Conservation (phyloP, 2,888 invertebrate genomes). For the Podotricha telesiphe region DNA sequence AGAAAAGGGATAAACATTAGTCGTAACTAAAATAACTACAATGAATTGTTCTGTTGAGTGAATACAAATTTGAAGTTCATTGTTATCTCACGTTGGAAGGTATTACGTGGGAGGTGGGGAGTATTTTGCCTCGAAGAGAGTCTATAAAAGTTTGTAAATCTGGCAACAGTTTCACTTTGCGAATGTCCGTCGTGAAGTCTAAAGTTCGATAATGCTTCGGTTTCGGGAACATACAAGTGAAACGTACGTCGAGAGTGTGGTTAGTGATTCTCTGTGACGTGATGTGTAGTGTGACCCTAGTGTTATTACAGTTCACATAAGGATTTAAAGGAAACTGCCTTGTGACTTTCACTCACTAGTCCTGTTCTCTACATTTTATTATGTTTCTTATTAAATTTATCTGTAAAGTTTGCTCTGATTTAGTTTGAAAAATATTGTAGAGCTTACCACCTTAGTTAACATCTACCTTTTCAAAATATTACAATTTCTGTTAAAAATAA, state of each 20-base stretch:
- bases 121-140: conserved; percentile 36
- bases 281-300: conserved; percentile 21
- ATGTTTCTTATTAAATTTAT: not conserved
- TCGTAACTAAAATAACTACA: conserved; percentile 11
- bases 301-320: conserved; percentile 13
- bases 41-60: conserved; percentile 19
- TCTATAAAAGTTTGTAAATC: conserved; percentile 41
- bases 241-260: conserved; percentile 39
- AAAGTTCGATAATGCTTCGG: conserved; percentile 42
- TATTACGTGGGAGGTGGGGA: conserved; percentile 35
- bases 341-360: not conserved
- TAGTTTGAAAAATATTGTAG: not conserved
- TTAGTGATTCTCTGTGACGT: conserved; percentile 47
- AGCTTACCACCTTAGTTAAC: not conserved
- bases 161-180: conserved; percentile 42
- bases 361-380: not conserved
- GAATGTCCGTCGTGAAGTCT: conserved; percentile 42
- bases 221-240: conserved; percentile 36
- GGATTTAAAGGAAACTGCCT: conserved; percentile 9
- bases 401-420: not conserved
- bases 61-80: conserved; percentile 31
- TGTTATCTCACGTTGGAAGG: conserved; percentile 30
- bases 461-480: too few relatives aligned
- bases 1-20: not conserved
- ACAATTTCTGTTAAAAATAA: too few relatives aligned